Conservation (phyloP, 2,888 invertebrate species). For the Mimumesa dahlbomi region DNA sequence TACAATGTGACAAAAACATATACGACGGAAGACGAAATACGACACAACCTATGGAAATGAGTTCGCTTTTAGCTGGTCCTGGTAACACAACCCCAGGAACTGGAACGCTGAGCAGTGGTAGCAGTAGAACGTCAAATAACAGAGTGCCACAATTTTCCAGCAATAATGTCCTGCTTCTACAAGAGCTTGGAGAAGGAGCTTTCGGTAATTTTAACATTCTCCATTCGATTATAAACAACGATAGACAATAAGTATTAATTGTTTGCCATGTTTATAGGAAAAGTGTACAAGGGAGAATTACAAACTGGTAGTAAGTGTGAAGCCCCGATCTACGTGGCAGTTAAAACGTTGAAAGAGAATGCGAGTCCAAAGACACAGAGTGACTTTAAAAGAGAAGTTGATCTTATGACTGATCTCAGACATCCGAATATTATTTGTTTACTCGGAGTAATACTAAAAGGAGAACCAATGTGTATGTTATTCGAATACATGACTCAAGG, state of each 20-base stretch:
- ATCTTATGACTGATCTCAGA: constrained; percentile 94
- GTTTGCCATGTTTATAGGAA: constrained; percentile 81
- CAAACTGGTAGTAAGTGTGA: constrained; percentile 83
- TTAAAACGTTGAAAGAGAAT: constrained; percentile 96
- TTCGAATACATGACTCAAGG: constrained; percentile 99
- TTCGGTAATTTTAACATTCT: constrained; percentile 85
- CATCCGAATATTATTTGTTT: constrained; percentile 98
- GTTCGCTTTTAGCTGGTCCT: constrained; percentile 86
- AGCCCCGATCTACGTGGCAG: constrained; percentile 91
- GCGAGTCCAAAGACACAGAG: constrained; percentile 94
- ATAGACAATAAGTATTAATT: constrained; percentile 1
- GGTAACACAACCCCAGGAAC: constrained; percentile 81
- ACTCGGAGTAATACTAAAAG: constrained; percentile 93
- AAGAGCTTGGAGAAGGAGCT: constrained; percentile 97
- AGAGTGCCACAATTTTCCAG: constrained; percentile 92
- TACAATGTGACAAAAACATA: constrained; percentile 86
- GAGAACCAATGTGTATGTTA: constrained; percentile 96
- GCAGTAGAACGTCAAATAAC: constrained; percentile 81
- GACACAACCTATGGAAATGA: constrained; percentile 92
- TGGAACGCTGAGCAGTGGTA: constrained; percentile 81
- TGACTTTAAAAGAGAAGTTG: constrained; percentile 96
- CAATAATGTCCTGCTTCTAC: constrained; percentile 91
- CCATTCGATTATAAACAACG: neutral
- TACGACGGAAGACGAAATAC: constrained; percentile 88
- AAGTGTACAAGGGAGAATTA: constrained; percentile 97